A percentile compares a stretch with the other conserved stretches of the same genome.
phyloP scores from a whole-genome alignment of 2,113 vertebrate genomes.

The Phalacrocorax carbo region DNA sequence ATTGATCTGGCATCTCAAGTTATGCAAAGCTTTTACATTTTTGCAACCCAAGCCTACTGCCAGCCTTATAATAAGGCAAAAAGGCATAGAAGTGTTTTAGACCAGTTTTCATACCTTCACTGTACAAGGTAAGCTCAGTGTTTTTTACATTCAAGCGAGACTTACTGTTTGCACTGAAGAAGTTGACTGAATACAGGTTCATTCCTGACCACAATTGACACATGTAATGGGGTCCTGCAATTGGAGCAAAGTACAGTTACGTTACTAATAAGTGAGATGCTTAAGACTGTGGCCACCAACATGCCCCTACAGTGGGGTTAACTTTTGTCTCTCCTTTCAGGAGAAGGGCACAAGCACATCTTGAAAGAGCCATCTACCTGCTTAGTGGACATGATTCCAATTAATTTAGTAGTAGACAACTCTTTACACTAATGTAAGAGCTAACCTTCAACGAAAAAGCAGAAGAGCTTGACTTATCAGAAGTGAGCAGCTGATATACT shows the following conservation, averaged over 20 bases:
- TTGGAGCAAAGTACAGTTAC: background rate
- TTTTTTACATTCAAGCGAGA: background rate
- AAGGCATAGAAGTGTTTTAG: background rate
- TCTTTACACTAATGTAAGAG: background rate
- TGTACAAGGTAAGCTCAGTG: background rate
- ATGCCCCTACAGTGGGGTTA: background rate
- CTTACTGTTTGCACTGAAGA: slow-evolving; percentile 96
- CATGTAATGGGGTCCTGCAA: slow-evolving; percentile 90
- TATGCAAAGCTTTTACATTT: background rate
- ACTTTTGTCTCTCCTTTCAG: background rate
- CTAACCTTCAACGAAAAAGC: background rate
- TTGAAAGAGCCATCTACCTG: background rate
- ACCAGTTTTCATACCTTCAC: background rate
- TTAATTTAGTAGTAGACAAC: background rate
- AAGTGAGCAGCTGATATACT: background rate
- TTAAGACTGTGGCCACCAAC: background rate
- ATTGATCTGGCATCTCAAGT: background rate
- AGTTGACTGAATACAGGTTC: slow-evolving; percentile 94
- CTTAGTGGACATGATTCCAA: background rate
- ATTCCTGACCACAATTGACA: slow-evolving; percentile 89
- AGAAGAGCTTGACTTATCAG: background rate
- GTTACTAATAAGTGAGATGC: background rate
- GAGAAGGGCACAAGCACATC: background rate
- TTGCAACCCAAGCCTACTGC: background rate
- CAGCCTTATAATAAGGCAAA: background rate